phyloP scores from a whole-genome alignment of 1,140 invertebrate species.

The Euwallacea similis region DNA sequence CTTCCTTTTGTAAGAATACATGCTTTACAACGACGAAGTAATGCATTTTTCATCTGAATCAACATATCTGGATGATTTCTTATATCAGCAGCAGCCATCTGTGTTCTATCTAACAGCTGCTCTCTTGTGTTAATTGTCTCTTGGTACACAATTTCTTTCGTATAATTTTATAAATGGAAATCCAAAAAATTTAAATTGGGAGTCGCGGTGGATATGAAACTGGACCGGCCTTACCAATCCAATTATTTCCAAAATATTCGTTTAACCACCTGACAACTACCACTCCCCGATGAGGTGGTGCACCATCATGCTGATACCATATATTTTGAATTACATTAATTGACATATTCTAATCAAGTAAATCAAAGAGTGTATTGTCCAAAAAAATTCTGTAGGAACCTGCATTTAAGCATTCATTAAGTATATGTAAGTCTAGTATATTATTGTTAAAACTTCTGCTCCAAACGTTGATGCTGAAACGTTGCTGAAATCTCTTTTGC shows the following conservation, averaged over 20 bases:
- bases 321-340: constrained; percentile 9
- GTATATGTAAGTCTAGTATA: too few relatives aligned
- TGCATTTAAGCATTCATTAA: not conserved
- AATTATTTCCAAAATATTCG: too few relatives aligned
- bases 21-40: too few relatives aligned
- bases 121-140: too few relatives aligned
- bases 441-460: not conserved
- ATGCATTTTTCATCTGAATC: too few relatives aligned
- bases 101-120: too few relatives aligned
- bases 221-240: not conserved
- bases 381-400: constrained; percentile 1
- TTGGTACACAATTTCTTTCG: not conserved
- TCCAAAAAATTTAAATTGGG: not conserved
- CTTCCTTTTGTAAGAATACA: too few relatives aligned
- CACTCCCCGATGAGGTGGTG: constrained; percentile 1
- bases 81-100: too few relatives aligned
- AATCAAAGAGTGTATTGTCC: constrained; percentile 1
- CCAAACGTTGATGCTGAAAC: not conserved
- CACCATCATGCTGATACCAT: constrained; percentile 4
- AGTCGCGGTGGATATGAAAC: not conserved
- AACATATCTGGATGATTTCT: too few relatives aligned
- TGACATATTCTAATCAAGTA: constrained; percentile 1
- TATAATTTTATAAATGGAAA: not conserved
- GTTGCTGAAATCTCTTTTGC: not conserved
- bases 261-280: not conserved